Evolutionary conservation across 1,140 invertebrate species (phyloP), one percentile per base, ranked within the genome.

Genomic region (Pseudomyrmex gracilis): DNA sequence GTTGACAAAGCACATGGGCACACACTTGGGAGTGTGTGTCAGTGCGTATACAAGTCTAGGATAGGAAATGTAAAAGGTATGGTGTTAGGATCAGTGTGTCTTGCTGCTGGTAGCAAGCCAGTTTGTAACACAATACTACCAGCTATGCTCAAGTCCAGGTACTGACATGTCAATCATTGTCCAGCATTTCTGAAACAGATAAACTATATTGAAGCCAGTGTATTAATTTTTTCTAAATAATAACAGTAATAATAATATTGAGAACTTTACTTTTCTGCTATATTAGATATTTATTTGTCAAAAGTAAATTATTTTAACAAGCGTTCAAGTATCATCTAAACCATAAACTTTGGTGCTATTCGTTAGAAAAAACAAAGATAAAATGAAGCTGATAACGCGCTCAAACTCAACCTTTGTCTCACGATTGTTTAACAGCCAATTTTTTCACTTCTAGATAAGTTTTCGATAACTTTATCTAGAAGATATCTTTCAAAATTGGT

Each of bases 141-240:
- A 93, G 84, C 84, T 88, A 68, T 73, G 80, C 70, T 70, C 66
- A 70, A 74, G 64, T 85, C 85, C 90, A 89, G 85, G 86, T 87
- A 90, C 84, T 84, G 86, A 84, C 89, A 92, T 92, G 87, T 83
- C 86, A 73, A 87, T 92, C 84, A 89, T 83, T 90, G 88, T 89
- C 83, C 85, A 87, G 85, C 83, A 84, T 84, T 68, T 83, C 93
- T 94, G 90, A 55, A 93, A 92, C 60, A 60, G 66, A 64, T 12
- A 55, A 34, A 60, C 20, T 53, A 57, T 22, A 22, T 67, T 51
- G 8, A 17, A 64, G 15, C 13, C 10, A 64, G 47, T 10, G 12
- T 12, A 5, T 61, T 51, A 51, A 82, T n/a, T 43, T 51, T 45
- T 63, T 34, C 34, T 34, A 34, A 34, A 34, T 5, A 34, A 34